A percentile compares a stretch with the other conserved stretches of the same genome.
phyloP scores from a whole-genome alignment of 2,113 vertebrate genomes.

The Alexandromys fortis region DNA sequence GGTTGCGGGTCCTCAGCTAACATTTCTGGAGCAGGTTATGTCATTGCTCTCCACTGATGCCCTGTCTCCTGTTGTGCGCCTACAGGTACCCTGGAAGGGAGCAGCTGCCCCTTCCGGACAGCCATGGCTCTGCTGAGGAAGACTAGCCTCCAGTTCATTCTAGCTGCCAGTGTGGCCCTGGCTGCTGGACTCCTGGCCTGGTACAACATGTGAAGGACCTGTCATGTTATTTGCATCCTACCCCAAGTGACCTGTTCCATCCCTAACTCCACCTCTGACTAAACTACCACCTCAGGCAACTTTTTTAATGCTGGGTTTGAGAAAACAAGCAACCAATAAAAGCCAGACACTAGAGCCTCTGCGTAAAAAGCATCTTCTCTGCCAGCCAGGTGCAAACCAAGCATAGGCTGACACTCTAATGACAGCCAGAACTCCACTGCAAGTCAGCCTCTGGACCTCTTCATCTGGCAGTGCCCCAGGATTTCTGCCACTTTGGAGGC shows the following conservation, averaged over 20 bases:
- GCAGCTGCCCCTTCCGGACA: constrained; percentile 85
- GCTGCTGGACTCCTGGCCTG: constrained; percentile 91
- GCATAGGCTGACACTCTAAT: neutral
- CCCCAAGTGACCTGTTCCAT: neutral
- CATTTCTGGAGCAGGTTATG: neutral
- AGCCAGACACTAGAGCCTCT: constrained; percentile 61
- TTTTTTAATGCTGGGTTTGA: constrained; percentile 75
- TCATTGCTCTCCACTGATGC: neutral
- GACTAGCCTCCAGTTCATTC: constrained; percentile 90
- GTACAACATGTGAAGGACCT: constrained; percentile 92
- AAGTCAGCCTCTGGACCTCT: neutral
- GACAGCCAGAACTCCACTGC: neutral
- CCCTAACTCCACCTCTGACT: constrained; percentile 6
- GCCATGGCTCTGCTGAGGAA: constrained; percentile 86
- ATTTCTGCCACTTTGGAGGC: neutral
- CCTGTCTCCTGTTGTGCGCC: neutral
- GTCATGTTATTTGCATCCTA: neutral
- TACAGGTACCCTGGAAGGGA: constrained; percentile 83
- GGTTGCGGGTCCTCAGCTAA: neutral
- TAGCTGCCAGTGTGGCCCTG: constrained; percentile 89
- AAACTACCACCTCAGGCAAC: constrained; percentile 76
- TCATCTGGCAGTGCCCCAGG: neutral
- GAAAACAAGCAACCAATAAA: constrained; percentile 76
- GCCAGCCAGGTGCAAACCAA: neutral
- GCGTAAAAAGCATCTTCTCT: constrained; percentile 48